Evolutionary conservation across 1,140 invertebrate genomes (phyloP).

Genomic region (Achatina immaculata): DNA sequence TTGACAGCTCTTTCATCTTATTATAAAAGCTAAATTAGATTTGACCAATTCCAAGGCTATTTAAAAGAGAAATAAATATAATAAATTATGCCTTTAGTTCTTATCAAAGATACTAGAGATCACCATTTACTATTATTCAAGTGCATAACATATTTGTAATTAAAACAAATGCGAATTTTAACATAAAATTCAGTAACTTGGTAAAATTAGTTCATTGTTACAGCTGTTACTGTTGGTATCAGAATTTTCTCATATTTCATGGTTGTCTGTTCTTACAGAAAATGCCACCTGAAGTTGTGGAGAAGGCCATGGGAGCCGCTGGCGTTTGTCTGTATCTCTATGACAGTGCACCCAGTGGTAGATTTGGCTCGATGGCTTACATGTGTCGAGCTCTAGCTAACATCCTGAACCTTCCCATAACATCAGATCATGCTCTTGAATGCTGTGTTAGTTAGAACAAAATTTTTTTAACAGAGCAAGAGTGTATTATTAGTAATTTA

Average conservation of each 20-base stretch:
- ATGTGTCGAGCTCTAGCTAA: constrained; percentile 85
- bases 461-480: too few species aligned
- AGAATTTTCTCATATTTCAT: background rate
- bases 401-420: constrained; percentile 55
- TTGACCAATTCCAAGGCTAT: too few species aligned
- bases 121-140: too few species aligned
- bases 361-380: constrained; percentile 98
- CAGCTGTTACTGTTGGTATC: background rate
- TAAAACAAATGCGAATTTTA: too few species aligned
- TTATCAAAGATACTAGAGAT: too few species aligned
- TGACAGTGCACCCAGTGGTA: constrained; percentile 96
- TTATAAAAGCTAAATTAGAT: too few species aligned
- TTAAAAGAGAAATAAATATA: too few species aligned
- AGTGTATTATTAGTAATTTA: too few species aligned
- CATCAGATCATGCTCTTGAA: constrained; percentile 59
- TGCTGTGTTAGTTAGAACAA: constrained; percentile 52
- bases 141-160: too few species aligned
- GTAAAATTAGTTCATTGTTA: background rate
- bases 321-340: constrained; percentile 98
- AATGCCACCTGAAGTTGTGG: constrained; percentile 88
- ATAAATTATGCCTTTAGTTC: too few species aligned
- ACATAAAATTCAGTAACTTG: too few species aligned
- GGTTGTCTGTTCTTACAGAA: constrained; percentile 74
- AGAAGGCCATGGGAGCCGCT: constrained; percentile 91
- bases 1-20: too few species aligned